Percentiles rank a stretch among this genome's conserved stretches.
Evolutionary conservation across 1,140 invertebrate genomes (phyloP).

Genomic region (Pseudomyrmex gracilis): DNA sequence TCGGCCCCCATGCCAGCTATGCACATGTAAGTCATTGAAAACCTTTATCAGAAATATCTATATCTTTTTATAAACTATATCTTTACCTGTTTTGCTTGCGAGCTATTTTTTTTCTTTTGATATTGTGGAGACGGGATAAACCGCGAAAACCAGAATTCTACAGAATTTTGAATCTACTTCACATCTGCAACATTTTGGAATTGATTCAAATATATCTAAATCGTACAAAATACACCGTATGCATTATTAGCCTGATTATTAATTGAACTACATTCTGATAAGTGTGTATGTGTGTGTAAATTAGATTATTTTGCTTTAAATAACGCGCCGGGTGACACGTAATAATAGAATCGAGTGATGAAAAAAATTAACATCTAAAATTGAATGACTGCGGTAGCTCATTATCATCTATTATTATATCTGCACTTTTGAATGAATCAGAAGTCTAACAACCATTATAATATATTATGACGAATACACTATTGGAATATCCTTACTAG

Average conservation of each 20-base stretch:
- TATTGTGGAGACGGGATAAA: constrained; percentile 8
- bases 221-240: no score
- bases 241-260: no score
- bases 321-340: background rate
- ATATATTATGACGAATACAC: background rate
- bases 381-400: background rate
- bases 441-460: background rate
- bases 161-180: background rate
- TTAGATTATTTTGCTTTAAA: background rate
- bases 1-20: constrained; percentile 89
- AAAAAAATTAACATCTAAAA: background rate
- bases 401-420: no score
- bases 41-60: background rate
- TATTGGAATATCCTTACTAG: background rate
- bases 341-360: background rate
- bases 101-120: background rate
- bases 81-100: constrained; percentile 19
- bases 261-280: no score
- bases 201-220: background rate
- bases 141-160: no score
- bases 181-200: background rate
- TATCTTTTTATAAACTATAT: background rate
- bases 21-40: constrained; percentile 89
- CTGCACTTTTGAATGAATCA: background rate
- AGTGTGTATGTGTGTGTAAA: background rate